Evolutionary conservation across 2,797 vertebrate species (phyloP), one percentile per base, ranked within the genome.

Genomic region (Tokudaia tokunoshimensis): DNA sequence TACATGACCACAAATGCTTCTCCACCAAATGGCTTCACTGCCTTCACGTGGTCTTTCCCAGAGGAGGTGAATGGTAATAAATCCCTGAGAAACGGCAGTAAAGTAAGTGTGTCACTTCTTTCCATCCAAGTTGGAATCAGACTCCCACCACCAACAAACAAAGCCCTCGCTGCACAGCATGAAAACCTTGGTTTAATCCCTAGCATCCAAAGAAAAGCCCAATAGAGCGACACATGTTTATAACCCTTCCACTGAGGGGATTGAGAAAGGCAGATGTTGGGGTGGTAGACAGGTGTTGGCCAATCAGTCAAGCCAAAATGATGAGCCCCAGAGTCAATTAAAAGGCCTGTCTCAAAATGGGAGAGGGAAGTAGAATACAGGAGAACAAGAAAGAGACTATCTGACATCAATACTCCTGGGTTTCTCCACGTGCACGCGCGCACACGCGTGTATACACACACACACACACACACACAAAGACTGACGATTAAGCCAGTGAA

Each of bases 101-200:
- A 99, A 0, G 99, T 99, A 97, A 99, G 99, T 98, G 99, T 96
- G 97, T 99, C 99, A 84, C 99, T 99, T 95, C 99, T 99, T 15
- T 90, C 96, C 98, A 99, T 98, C 88, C 97, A 98, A 75, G 99
- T 99, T 78, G 99, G 98, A 96, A 99, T 99, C 99, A 98, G 98
- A 92, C 93, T 99, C 79, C 99, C 99, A 0, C 99, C 99, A 72
- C 99, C 98, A 98, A 99, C 98, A 98, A 44, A 70, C 7, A 34
- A 34, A 22, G 41, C 12, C 22, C 83, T 50, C 44, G 84, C 1
- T 9, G 47, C 12, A 4, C 22, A 70, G 47, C 47, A 52, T 37
- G 4, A 86, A 47, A 37, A 17, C 47, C 20, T 14, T 44, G 65
- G 82, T 12, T 20, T 84, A 26, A 8, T 70, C 31, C 47, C 13